These are phyloP conservation scores for Aleadryas rufinucha DNA, from an alignment of 2,113 vertebrate species.

Conservation along the genomic window DNA sequence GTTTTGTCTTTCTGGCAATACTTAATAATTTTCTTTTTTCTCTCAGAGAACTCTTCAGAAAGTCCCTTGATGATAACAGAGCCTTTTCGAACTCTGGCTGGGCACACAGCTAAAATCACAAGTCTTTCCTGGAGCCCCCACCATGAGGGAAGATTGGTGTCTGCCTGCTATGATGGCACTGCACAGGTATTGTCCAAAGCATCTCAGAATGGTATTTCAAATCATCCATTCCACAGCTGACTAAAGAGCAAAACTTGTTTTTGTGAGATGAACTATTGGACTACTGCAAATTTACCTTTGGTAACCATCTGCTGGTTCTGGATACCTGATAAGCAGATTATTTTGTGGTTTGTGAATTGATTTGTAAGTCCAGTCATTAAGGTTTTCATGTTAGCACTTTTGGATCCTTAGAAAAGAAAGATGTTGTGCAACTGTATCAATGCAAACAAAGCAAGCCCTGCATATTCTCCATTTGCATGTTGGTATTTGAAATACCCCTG, in stretches of 20 bases:
- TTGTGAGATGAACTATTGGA: neutral
- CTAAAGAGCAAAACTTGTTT: neutral
- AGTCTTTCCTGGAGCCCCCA: conserved; percentile 93
- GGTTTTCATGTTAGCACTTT: neutral
- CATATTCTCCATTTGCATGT: neutral
- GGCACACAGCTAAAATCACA: conserved; percentile 94
- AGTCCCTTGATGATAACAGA: conserved; percentile 81
- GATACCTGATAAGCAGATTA: neutral
- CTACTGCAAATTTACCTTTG: neutral
- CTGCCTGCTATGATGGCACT: conserved; percentile 90
- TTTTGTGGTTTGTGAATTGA: neutral
- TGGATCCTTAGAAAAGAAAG: neutral
- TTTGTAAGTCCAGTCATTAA: neutral
- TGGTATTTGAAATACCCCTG: neutral
- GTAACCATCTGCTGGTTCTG: neutral
- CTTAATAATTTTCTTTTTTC: neutral
- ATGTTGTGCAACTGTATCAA: neutral
- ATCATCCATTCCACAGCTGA: neutral
- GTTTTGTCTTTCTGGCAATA: neutral
- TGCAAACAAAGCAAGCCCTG: neutral
- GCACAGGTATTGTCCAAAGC: conserved; percentile 80
- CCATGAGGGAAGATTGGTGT: conserved; percentile 84
- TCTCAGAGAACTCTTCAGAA: conserved; percentile 79
- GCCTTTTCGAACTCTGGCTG: conserved; percentile 84
- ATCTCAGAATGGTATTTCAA: neutral